These are phyloP conservation scores for Paedocypris sp. DNA, from an alignment of 2,113 vertebrate genomes.

Conservation along the genomic window DNA sequence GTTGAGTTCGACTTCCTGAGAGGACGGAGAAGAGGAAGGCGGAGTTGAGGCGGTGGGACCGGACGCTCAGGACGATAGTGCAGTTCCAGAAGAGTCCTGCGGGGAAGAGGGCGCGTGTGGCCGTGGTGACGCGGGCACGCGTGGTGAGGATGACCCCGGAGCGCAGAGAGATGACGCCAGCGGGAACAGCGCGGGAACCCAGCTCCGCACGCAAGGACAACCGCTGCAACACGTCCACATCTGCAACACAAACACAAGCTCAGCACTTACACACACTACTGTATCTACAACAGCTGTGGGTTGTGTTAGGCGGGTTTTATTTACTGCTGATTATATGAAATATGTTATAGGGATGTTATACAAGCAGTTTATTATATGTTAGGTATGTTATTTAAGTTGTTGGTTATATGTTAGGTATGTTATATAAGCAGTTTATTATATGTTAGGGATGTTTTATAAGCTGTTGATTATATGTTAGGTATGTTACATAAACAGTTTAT, in stretches of 20 bases:
- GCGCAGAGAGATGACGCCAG: slow-evolving; percentile 83
- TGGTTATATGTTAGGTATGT: too few species aligned
- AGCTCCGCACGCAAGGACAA: slow-evolving; percentile 85
- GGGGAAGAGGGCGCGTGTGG: slow-evolving; percentile 64
- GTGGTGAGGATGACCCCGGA: slow-evolving; percentile 90
- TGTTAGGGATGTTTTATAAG: too few species aligned
- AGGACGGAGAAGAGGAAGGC: slow-evolving; percentile 85
- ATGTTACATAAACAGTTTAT: too few species aligned
- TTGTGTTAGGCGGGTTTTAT: too few species aligned
- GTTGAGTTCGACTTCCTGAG: slow-evolving; percentile 75
- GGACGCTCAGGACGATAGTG: slow-evolving; percentile 72
- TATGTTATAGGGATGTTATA: too few species aligned
- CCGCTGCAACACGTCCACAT: slow-evolving; percentile 90
- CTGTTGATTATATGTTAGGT: too few species aligned
- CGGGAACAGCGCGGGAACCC: slow-evolving; percentile 60
- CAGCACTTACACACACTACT: not conserved
- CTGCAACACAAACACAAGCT: slow-evolving; percentile 50
- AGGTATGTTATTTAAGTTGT: too few species aligned
- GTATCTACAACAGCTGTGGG: too few species aligned
- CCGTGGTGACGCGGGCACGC: slow-evolving; percentile 71
- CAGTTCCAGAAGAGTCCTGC: slow-evolving; percentile 66
- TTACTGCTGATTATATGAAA: too few species aligned
- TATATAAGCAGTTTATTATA: too few species aligned
- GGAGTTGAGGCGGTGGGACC: slow-evolving; percentile 86
- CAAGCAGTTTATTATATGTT: too few species aligned